Percentiles rank a stretch among this genome's conserved stretches.
phyloP scores from a whole-genome alignment of 2,113 vertebrate genomes.

The Aptenodytes patagonicus region DNA sequence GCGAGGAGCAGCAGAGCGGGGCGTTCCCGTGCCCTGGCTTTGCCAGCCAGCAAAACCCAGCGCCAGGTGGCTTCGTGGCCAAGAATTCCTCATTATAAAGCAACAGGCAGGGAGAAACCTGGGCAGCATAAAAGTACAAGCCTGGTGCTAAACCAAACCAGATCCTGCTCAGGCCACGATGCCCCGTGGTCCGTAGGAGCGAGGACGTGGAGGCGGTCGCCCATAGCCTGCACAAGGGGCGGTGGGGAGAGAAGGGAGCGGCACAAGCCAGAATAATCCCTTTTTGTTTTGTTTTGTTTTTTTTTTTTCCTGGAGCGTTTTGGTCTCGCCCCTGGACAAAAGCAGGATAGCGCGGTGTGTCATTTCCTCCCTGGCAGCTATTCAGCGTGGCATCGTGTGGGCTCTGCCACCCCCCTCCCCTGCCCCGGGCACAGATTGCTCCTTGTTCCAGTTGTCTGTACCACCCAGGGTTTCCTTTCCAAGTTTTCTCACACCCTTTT shows the following conservation, averaged over 20 bases:
- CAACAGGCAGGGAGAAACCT: neutral
- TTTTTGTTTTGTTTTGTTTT: neutral
- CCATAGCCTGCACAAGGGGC: neutral
- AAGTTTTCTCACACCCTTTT: constrained; percentile 61
- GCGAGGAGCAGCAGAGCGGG: accelerated
- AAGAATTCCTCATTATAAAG: neutral
- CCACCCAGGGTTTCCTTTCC: constrained; percentile 67
- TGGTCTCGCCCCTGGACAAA: constrained; percentile 46
- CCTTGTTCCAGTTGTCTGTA: constrained; percentile 52
- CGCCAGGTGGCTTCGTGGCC: accelerated
- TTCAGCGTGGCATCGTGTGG: constrained; percentile 25
- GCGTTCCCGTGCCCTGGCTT: neutral
- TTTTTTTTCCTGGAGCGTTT: neutral
- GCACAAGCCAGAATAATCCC: neutral
- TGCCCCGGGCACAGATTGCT: constrained; percentile 42
- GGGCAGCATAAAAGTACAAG: neutral
- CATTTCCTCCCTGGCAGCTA: constrained; percentile 49
- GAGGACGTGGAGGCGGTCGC: neutral
- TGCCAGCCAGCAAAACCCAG: neutral
- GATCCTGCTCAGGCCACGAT: neutral
- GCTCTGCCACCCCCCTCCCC: constrained; percentile 47
- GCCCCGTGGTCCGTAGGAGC: neutral
- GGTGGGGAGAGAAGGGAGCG: neutral
- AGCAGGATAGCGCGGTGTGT: constrained; percentile 50
- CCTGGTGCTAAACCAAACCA: neutral